A percentile compares a stretch with the other conserved stretches of the same genome.
Conservation (phyloP, 2,888 invertebrate species). For the Xylota sylvarum region DNA sequence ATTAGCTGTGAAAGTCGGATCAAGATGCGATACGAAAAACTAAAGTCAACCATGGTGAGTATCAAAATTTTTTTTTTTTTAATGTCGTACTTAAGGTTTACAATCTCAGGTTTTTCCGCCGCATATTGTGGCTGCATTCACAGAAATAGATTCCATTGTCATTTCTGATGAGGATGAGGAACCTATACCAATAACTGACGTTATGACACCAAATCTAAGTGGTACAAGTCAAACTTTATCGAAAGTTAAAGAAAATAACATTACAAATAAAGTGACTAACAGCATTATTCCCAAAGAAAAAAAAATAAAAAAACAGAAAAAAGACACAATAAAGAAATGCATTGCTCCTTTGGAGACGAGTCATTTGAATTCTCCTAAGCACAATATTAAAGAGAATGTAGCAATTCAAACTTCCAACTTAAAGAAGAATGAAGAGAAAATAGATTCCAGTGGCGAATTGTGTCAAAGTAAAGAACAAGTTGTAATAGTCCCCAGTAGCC, state of each 20-base stretch:
- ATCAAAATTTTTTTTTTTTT: background rate
- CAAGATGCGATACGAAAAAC: constrained; percentile 9
- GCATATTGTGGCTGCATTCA: constrained; percentile 30
- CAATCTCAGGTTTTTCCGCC: constrained; percentile 44
- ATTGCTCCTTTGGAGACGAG: background rate
- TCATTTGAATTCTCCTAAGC: background rate
- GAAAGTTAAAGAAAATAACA: background rate
- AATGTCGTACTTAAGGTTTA: background rate
- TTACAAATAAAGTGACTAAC: background rate
- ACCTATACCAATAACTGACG: too few relatives aligned
- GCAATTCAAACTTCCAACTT: background rate
- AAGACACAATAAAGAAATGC: background rate
- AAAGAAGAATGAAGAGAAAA: background rate
- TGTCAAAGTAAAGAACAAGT: background rate
- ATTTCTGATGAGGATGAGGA: constrained; percentile 63
- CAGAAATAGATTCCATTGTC: constrained; percentile 32
- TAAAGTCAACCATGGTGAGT: constrained; percentile 36
- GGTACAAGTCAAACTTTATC: background rate
- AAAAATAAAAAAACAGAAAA: background rate
- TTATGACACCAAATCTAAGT: background rate
- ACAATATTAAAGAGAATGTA: background rate
- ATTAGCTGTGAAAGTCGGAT: constrained; percentile 39
- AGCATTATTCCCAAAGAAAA: background rate
- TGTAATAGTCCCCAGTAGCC: background rate
- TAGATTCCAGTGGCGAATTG: background rate